A percentile compares a stretch with the other conserved stretches of the same genome.
Conservation (phyloP, 2,888 invertebrate genomes). For the Alsophila aescularia region DNA sequence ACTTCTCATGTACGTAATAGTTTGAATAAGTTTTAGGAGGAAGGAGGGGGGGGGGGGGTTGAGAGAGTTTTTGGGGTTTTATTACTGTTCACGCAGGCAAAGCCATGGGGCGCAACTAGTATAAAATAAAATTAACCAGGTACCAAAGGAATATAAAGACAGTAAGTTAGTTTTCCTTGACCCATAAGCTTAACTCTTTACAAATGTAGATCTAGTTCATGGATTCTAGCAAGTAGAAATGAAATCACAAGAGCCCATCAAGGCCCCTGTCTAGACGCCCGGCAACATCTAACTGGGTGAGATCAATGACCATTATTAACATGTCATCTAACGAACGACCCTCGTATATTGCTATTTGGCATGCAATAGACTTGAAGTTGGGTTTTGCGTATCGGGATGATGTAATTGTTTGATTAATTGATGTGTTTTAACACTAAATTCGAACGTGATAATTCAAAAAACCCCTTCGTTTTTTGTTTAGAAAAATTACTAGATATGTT, state of each 20-base stretch:
- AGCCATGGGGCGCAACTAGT: too few species aligned
- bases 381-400: not conserved
- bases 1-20: too few species aligned
- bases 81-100: too few species aligned
- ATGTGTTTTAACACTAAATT: too few species aligned
- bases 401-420: not conserved
- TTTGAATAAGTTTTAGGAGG: too few species aligned
- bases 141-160: not conserved
- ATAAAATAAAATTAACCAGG: too few species aligned
- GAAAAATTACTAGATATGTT: too few species aligned
- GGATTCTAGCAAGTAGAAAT: constrained; percentile 22
- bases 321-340: constrained; percentile 40
- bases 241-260: constrained; percentile 29
- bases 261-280: constrained; percentile 48
- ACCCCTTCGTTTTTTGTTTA: too few species aligned
- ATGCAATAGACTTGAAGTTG: constrained; percentile 8
- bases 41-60: too few species aligned
- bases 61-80: too few species aligned
- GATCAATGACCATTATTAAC: constrained; percentile 33
- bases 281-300: constrained; percentile 46
- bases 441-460: too few species aligned
- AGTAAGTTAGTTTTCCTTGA: not conserved
- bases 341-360: constrained; percentile 21
- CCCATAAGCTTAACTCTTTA: not conserved
- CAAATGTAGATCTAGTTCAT: constrained; percentile 14